Conservation (phyloP, 1,140 invertebrate species). For the Plectrocnemia conspersa region DNA sequence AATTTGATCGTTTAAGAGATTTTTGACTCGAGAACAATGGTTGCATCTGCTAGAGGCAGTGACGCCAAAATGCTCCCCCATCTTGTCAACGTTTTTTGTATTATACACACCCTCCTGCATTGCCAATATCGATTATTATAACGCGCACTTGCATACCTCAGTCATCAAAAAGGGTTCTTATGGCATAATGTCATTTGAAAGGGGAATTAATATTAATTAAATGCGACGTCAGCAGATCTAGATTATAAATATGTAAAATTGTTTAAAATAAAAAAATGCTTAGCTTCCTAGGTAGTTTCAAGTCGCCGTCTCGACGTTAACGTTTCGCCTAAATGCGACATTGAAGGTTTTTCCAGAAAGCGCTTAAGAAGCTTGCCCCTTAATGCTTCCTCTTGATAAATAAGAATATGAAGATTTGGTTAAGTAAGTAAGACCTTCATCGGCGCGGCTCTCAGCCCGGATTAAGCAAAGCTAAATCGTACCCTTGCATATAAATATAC, state of each 20-base stretch:
- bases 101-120: slow-evolving; percentile 21
- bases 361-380: slow-evolving; percentile 1
- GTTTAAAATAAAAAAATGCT: too few species aligned
- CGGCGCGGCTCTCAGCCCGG: slow-evolving; percentile 27
- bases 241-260: too few species aligned
- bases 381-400: slow-evolving; percentile 28
- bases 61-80: not conserved
- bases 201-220: too few species aligned
- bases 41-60: slow-evolving; percentile 5
- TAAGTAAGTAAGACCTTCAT: slow-evolving; percentile 30
- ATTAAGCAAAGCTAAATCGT: slow-evolving; percentile 30
- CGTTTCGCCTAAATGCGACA: slow-evolving; percentile 16
- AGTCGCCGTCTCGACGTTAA: too few species aligned
- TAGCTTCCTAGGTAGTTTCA: too few species aligned
- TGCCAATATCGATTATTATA: slow-evolving; percentile 8
- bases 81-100: slow-evolving; percentile 14
- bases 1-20: slow-evolving; percentile 25
- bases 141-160: slow-evolving; percentile 8
- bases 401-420: slow-evolving; percentile 35
- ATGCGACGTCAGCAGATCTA: too few species aligned
- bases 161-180: slow-evolving; percentile 13
- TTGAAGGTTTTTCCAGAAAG: slow-evolving; percentile 2
- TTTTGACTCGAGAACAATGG: slow-evolving; percentile 28
- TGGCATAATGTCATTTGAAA: too few species aligned
- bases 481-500: slow-evolving; percentile 8